Evolutionary conservation across 2,113 vertebrate species (phyloP).

Genomic region (Lepus timidus): DNA sequence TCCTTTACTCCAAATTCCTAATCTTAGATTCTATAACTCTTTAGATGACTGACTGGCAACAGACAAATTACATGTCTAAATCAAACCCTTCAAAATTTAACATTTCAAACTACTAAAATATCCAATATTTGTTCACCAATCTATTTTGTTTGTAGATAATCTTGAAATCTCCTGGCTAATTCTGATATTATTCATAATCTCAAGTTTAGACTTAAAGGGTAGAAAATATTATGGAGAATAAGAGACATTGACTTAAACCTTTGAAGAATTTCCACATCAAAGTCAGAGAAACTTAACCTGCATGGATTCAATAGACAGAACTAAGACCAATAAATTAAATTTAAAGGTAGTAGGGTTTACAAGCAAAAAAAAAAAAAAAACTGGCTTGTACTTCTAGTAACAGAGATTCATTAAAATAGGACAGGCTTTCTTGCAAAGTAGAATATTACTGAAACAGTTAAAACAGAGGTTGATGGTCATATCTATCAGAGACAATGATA

Average conservation of each 20-base stretch:
- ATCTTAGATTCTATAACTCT: conserved; percentile 36
- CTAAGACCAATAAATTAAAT: neutral
- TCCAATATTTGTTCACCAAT: neutral
- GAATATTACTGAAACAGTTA: neutral
- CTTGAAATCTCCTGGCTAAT: conserved; percentile 47
- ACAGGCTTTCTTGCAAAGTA: neutral
- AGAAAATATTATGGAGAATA: conserved; percentile 21
- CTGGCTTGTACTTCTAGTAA: conserved; percentile 14
- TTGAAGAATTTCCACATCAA: conserved; percentile 21
- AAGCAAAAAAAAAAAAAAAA: neutral
- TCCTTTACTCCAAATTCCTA: neutral
- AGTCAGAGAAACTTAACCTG: neutral
- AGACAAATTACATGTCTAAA: neutral
- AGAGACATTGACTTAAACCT: conserved; percentile 11
- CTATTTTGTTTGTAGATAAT: conserved; percentile 22
- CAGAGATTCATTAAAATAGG: neutral
- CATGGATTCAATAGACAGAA: neutral
- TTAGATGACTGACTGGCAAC: neutral
- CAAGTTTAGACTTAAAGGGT: conserved; percentile 8
- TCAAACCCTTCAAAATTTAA: conserved; percentile 32
- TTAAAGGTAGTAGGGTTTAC: conserved; percentile 1
- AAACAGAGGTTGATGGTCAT: neutral
- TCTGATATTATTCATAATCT: conserved; percentile 23
- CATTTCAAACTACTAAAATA: neutral
- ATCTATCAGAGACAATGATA: conserved; percentile 20